Conservation (phyloP, 2,888 invertebrate genomes). For the Galeopsomyia nigrocyanea region DNA sequence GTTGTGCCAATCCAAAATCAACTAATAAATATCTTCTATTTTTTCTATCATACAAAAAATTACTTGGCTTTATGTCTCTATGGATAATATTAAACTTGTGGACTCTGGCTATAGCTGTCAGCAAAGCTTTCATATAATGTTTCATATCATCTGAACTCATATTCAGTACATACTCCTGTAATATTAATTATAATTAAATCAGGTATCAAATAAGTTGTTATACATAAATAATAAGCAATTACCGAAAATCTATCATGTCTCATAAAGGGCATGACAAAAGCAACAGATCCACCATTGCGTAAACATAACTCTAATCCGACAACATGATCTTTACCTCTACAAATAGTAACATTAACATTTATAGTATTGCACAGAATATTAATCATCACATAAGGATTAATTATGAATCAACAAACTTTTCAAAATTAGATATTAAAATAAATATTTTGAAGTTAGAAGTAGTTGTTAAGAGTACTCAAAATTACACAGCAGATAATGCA, state of each 20-base stretch:
- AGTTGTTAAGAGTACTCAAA: background rate
- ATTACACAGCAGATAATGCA: no score
- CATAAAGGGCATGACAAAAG: slow-evolving; percentile 92
- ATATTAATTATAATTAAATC: slow-evolving; percentile 40
- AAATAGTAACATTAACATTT: slow-evolving; percentile 56
- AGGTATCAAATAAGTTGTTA: slow-evolving; percentile 7
- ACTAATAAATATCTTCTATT: slow-evolving; percentile 81
- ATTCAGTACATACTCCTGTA: slow-evolving; percentile 80
- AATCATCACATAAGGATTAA: slow-evolving; percentile 9
- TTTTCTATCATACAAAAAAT: slow-evolving; percentile 87
- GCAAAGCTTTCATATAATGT: slow-evolving; percentile 84
- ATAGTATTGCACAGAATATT: background rate
- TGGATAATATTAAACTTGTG: slow-evolving; percentile 90
- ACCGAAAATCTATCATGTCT: slow-evolving; percentile 85
- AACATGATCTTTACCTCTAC: slow-evolving; percentile 84
- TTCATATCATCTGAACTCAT: slow-evolving; percentile 81
- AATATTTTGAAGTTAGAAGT: background rate
- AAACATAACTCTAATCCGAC: slow-evolving; percentile 85
- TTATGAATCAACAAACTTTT: background rate
- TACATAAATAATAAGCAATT: slow-evolving; percentile 59
- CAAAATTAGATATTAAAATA: background rate
- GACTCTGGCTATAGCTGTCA: slow-evolving; percentile 83
- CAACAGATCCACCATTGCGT: slow-evolving; percentile 82
- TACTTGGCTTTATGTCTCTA: slow-evolving; percentile 91
- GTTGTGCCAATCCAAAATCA: slow-evolving; percentile 91